Base-by-base conservation (phyloP, 2,888 invertebrate genomes). In the Dryomyza anilis region DNA sequence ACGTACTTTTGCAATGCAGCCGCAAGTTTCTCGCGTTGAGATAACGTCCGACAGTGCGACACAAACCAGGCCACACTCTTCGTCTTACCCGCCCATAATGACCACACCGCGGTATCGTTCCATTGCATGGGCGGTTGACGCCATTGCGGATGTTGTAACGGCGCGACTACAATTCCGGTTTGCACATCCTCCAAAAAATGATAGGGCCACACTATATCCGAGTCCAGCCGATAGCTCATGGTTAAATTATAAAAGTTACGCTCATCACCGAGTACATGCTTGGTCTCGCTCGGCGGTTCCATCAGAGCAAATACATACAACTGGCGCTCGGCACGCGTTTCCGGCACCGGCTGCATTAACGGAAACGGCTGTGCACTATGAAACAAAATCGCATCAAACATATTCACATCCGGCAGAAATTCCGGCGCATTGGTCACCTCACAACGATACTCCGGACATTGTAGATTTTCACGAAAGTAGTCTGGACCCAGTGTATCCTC, bases 11-110 rank as follows among this genome's bases (percentile, higher is more conserved):
- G 81, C 48, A 92, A 77, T 66, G 85, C 86, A 60, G 76, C 64
- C 7, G 83, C 84, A 62, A 86, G 77, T 8, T 76, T 55, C 65
- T 85, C 83, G 16, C 88, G 81, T 16, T 77, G 73, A 64, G 86
- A 86, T 6, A 77, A 67, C 1, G 85, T 83, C 3, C 76, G 16
- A 70, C 87, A 88, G 69, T 87, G 85, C 27, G 86, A 87, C 6
- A 86, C 86, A 69, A 87, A 85, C 88, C 87, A 88, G 4, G 85
- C 84, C 62, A 80, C 88, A 81, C 82, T 85, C 83, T 81, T 87
- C 0, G 72, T 81, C 73, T 86, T 87, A 0, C 68, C 69, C 4
- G 69, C 65, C 73, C 76, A 73, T 1, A 76, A 39, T 1, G 67
- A 21, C 65, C 63, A 66, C 3, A 76, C 52, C 0, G 23, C 27